Evolutionary conservation across 2,113 vertebrate species (phyloP), one percentile per base, ranked within the genome.

Genomic region (Perognathus longimembris): DNA sequence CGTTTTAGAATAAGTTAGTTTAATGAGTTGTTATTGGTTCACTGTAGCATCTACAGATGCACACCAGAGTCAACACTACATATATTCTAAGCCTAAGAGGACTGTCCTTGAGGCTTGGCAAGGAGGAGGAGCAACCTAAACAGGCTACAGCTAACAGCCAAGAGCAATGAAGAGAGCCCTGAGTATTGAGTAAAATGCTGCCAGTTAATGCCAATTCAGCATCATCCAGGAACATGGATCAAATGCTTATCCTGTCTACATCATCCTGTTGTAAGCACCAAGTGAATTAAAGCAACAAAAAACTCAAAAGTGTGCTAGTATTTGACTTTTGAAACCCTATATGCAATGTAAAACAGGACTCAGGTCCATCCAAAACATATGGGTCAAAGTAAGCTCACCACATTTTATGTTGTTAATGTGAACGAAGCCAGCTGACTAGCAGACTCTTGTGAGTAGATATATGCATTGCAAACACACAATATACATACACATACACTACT

Each of bases 301-400:
- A 18, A 82, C 64, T n/a, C 24, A 78, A 11, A 63, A 67, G 59
- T 3, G 57, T 71, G 30, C 14, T n/a, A 3, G 7, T 57, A 70
- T 61, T 70, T 83, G 21, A 88, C 20, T 26, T 88, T n/a, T n/a
- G n/a, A n/a, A n/a, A n/a, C n/a, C n/a, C n/a, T n/a, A n/a, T n/a
- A n/a, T n/a, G n/a, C n/a, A n/a, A 42, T 73, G 14, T 42, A 91
- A 88, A 95, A 32, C 8, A 3, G n/a, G 50, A 45, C 8, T 89
- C 40, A 70, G 1, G 2, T 75, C 74, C 18, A 75, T 54, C 57
- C 36, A 34, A 91, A 87, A 66, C 11, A 70, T 74, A 42, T 54
- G 36, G 26, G 22, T 85, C 24, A 76, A 94, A 61, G 18, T 45
- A 50, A 87, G 10, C 73, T 85, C 20, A 64, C 77, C 17, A 64